phyloP scores from a whole-genome alignment of 2,888 invertebrate species.

The Harpagoxenus sublaevis region DNA sequence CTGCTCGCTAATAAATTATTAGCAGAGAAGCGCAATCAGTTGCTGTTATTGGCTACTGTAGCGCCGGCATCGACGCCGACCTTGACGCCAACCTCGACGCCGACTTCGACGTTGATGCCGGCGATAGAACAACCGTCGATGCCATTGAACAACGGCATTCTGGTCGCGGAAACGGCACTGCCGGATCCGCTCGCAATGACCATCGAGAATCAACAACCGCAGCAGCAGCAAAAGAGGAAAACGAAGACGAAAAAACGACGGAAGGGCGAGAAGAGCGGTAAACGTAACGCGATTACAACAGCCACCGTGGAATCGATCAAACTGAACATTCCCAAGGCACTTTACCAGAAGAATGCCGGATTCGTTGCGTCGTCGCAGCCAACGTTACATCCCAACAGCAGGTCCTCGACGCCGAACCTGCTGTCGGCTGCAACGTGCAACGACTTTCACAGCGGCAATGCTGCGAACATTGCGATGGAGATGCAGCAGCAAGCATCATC shows the following conservation, averaged over 20 bases:
- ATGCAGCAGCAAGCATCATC: slow-evolving; percentile 14
- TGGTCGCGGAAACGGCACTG: slow-evolving; percentile 66
- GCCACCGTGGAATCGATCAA: slow-evolving; percentile 88
- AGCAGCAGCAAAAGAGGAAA: slow-evolving; percentile 76
- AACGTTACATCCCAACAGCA: slow-evolving; percentile 64
- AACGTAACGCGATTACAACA: slow-evolving; percentile 75
- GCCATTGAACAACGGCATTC: slow-evolving; percentile 83
- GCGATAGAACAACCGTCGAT: slow-evolving; percentile 76
- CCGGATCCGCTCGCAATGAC: slow-evolving; percentile 53
- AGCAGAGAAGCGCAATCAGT: slow-evolving; percentile 91
- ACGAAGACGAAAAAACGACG: slow-evolving; percentile 91
- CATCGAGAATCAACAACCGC: slow-evolving; percentile 60
- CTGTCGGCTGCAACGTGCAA: slow-evolving; percentile 29
- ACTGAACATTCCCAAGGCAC: slow-evolving; percentile 88
- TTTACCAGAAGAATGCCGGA: slow-evolving; percentile 81
- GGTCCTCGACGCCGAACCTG: slow-evolving; percentile 74
- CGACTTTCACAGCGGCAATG: slow-evolving; percentile 55
- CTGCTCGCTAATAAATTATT: slow-evolving; percentile 91
- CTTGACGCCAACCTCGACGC: slow-evolving; percentile 84
- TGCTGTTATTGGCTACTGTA: slow-evolving; percentile 89
- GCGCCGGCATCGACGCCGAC: slow-evolving; percentile 86
- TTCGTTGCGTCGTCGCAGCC: slow-evolving; percentile 69
- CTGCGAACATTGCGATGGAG: slow-evolving; percentile 34
- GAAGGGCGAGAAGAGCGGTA: slow-evolving; percentile 73
- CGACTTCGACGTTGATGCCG: slow-evolving; percentile 85